Base-by-base conservation (phyloP, 2,888 invertebrate genomes). In the Eupelmus urozonus region DNA sequence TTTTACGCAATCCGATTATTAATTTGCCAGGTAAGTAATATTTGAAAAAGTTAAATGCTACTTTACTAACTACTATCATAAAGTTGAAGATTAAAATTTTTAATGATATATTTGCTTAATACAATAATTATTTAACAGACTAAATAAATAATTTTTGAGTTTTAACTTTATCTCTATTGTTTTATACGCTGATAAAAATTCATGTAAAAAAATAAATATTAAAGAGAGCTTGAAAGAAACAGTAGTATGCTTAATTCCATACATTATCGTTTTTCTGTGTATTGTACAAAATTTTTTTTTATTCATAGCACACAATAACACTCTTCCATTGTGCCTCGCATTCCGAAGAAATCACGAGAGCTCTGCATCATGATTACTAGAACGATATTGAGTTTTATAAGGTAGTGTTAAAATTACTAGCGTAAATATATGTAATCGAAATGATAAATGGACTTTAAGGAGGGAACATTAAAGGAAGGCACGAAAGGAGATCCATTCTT, bases 381-480 rank as follows among this genome's bases (percentile, higher is more conserved):
- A 7, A 45, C 13, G 27, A 53, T 53, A 67, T 55, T 53, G 13
- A 45, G 45, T 70, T 76, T 70, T 63, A n/a, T n/a, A 57, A 55
- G 45, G n/a, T 3, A 65, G 29, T 59, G 51, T 66, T 40, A 78
- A 72, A 67, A 66, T 67, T 29, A 40, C n/a, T 11, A 42, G 25
- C 4, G 25, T 16, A 57, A 62, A 55, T 62, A 45, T 25, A 18
- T 71, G 42, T 49, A 70, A 70, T 70, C 49, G 53, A 62, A 55
- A 27, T n/a, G 53, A 20, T 59, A 67, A 67, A 53, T 67, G 53
- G 7, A 29, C 60, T 72, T 73, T 42, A 62, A 78, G 60, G 23
- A n/a, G 42, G 40, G n/a, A 53, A 45, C 40, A 72, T 72, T 67
- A 45, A 67, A 20, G 42, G 49, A 16, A 13, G 4, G 27, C 23